A percentile compares a stretch with the other conserved stretches of the same genome.
Evolutionary conservation across 2,797 vertebrate species (phyloP).

Genomic region (Eulemur albifrons): DNA sequence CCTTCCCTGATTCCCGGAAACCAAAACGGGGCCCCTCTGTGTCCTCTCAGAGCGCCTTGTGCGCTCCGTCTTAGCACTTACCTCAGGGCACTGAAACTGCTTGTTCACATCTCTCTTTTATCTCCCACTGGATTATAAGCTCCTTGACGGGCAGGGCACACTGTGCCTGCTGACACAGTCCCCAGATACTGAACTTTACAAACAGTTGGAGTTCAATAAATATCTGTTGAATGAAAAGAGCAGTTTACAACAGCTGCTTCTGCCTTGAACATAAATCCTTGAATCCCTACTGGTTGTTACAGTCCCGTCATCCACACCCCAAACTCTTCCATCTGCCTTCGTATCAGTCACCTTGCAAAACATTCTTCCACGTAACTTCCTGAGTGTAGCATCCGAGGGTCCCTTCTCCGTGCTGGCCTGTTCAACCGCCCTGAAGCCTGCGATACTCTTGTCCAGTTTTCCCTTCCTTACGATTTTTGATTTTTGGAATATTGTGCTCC

Average conservation of each 20-base stretch:
- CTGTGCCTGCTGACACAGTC: background rate
- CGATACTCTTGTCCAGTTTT: background rate
- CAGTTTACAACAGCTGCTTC: background rate
- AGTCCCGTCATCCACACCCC: background rate
- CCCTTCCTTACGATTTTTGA: background rate
- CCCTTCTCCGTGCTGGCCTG: background rate
- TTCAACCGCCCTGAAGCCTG: background rate
- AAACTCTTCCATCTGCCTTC: background rate
- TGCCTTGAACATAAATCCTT: background rate
- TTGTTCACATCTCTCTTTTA: background rate
- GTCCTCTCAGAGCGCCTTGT: background rate
- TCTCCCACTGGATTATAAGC: background rate
- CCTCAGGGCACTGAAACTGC: background rate
- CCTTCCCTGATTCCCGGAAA: background rate
- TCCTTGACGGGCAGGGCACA: background rate
- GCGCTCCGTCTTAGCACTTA: background rate
- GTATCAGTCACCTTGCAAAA: background rate
- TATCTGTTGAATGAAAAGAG: background rate
- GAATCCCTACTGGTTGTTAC: background rate
- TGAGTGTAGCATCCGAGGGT: background rate
- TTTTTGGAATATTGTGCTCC: background rate
- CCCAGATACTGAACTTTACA: background rate
- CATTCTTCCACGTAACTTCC: background rate
- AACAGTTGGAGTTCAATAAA: background rate
- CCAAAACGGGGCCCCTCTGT: background rate